A percentile compares a stretch with the other conserved stretches of the same genome.
These are phyloP conservation scores for Lottia gigantea DNA, from an alignment of 2,888 invertebrate genomes.

Conservation along the genomic window DNA sequence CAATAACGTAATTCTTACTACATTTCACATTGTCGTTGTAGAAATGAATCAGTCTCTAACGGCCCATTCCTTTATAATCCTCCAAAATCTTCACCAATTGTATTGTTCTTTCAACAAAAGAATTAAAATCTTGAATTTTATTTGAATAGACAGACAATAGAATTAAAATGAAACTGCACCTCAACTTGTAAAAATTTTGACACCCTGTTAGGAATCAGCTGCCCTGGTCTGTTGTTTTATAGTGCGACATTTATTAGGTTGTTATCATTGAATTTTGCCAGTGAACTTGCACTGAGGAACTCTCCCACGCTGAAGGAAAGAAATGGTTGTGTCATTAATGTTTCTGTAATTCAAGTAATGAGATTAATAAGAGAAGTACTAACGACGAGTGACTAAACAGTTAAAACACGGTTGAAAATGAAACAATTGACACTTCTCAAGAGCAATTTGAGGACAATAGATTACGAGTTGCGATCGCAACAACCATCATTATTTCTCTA, in stretches of 20 bases:
- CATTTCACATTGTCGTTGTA: not conserved
- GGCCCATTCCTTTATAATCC: too few relatives aligned
- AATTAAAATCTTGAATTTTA: constrained; percentile 11
- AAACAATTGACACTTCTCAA: too few relatives aligned
- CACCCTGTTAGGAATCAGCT: constrained; percentile 2
- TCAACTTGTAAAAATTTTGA: not conserved
- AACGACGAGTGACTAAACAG: not conserved
- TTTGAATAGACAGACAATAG: constrained; percentile 4
- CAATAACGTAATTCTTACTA: not conserved
- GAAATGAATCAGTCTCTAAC: too few relatives aligned
- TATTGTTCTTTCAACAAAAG: not conserved
- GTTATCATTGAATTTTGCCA: not conserved
- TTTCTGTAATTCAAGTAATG: not conserved
- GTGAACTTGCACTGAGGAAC: not conserved
- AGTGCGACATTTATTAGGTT: constrained; percentile 4
- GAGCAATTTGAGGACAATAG: too few relatives aligned
- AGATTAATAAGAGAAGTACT: constrained; percentile 1
- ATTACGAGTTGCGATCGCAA: too few relatives aligned
- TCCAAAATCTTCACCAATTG: too few relatives aligned
- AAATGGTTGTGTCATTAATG: constrained; percentile 1
- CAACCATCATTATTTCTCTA: too few relatives aligned
- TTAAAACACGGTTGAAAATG: too few relatives aligned
- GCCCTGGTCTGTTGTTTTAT: constrained; percentile 1
- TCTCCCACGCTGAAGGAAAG: constrained; percentile 10
- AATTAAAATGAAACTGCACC: constrained; percentile 11